These are phyloP conservation scores for Hippopotamus amphibius DNA, from an alignment of 2,113 vertebrate species.

Conservation along the genomic window DNA sequence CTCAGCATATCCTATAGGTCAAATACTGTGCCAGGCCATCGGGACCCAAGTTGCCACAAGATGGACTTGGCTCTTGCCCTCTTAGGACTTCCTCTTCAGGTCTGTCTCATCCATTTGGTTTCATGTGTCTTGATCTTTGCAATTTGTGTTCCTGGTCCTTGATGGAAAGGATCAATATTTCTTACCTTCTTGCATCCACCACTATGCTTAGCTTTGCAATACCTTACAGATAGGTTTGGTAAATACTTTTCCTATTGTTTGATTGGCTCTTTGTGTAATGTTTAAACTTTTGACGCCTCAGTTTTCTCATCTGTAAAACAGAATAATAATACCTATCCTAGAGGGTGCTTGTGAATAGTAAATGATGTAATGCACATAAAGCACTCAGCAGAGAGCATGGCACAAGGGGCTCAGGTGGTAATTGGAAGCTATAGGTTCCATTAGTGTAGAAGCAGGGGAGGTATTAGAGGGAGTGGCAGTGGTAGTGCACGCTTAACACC, in stretches of 20 bases:
- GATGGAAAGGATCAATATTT: neutral
- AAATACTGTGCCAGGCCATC: neutral
- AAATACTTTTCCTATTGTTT: neutral
- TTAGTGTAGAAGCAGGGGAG: neutral
- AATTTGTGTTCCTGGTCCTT: constrained; percentile 27
- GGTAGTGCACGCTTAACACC: neutral
- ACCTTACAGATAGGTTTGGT: neutral
- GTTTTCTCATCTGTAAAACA: constrained; percentile 31
- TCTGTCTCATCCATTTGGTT: neutral
- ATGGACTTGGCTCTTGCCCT: neutral
- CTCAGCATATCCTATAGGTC: neutral
- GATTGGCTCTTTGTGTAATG: neutral
- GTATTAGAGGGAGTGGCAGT: neutral
- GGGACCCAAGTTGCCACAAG: neutral
- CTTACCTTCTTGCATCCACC: neutral
- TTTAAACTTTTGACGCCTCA: neutral
- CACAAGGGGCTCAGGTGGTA: neutral
- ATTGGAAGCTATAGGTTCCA: neutral
- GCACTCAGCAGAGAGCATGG: neutral
- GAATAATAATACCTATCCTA: no score
- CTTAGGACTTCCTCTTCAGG: neutral
- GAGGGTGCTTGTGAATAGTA: neutral
- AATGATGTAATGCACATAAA: neutral
- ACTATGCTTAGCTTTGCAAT: neutral
- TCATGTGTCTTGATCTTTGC: neutral